Percentiles rank a stretch among this genome's conserved stretches.
phyloP scores from a whole-genome alignment of 2,113 vertebrate species.

The Pedionomus torquatus region DNA sequence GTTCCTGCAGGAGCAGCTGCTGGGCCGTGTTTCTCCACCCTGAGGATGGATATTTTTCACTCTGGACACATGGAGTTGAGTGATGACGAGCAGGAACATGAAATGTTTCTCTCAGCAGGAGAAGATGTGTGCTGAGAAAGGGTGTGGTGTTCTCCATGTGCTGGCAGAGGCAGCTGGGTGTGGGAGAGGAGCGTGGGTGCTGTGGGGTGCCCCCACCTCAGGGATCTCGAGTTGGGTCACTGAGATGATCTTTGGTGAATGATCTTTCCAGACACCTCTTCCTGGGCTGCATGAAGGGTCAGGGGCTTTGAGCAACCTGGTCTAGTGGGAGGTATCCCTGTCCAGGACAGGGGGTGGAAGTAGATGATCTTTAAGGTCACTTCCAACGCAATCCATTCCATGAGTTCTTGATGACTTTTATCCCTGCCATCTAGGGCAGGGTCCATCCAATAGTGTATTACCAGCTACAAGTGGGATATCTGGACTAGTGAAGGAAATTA shows the following conservation, averaged over 20 bases:
- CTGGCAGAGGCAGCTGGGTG: not conserved
- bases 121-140: not conserved
- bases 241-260: not conserved
- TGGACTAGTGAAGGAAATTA: not conserved
- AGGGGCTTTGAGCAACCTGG: too few species aligned
- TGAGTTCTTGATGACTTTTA: not conserved
- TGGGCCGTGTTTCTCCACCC: not conserved
- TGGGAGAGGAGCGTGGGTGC: not conserved
- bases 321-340: too few species aligned
- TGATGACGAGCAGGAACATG: not conserved
- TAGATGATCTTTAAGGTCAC: too few species aligned
- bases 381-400: too few species aligned
- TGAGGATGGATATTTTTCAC: not conserved
- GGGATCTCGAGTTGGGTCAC: not conserved
- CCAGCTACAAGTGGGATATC: not conserved
- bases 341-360: too few species aligned
- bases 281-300: accelerated
- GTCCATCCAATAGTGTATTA: not conserved
- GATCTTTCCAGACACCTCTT: not conserved
- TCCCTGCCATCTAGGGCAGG: not conserved
- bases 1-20: not conserved
- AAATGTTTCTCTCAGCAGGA: not conserved
- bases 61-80: not conserved
- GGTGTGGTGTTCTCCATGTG: not conserved
- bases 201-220: not conserved